These are phyloP conservation scores for Bathynomus jamesi DNA, from an alignment of 1,140 invertebrate genomes.

Conservation along the genomic window DNA sequence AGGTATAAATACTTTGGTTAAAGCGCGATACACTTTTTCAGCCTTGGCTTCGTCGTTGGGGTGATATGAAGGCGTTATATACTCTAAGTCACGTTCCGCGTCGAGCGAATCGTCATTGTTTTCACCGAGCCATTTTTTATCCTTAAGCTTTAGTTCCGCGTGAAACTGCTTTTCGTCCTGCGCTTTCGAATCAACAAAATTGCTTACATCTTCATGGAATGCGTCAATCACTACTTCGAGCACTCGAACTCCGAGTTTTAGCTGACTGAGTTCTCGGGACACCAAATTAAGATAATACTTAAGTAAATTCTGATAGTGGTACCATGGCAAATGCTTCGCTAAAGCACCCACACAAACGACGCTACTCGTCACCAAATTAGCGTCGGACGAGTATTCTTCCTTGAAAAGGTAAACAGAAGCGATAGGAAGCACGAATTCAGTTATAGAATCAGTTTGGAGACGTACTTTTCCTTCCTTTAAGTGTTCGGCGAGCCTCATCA, in stretches of 20 bases:
- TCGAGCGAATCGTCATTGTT: background rate
- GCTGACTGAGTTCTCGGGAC: constrained; percentile 58
- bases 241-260: constrained; percentile 73
- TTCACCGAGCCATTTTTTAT: background rate
- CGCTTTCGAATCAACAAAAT: constrained; percentile 39
- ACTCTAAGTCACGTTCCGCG: constrained; percentile 30
- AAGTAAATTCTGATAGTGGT: constrained; percentile 70
- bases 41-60: constrained; percentile 26
- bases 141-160: background rate
- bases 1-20: constrained; percentile 55
- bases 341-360: constrained; percentile 53
- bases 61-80: too few species aligned
- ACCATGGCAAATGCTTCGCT: constrained; percentile 72
- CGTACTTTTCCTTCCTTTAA: constrained; percentile 51
- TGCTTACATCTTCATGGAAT: constrained; percentile 85
- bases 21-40: constrained; percentile 54
- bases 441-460: constrained; percentile 60
- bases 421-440: constrained; percentile 76
- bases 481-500: constrained; percentile 42
- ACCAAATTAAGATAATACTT: constrained; percentile 71
- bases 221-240: constrained; percentile 75
- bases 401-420: constrained; percentile 69
- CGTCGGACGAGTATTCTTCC: constrained; percentile 63
- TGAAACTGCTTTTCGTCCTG: constrained; percentile 43
- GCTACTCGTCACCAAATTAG: constrained; percentile 54